Conservation (phyloP, 2,797 vertebrate species). For the Eospalax fontanierii region DNA sequence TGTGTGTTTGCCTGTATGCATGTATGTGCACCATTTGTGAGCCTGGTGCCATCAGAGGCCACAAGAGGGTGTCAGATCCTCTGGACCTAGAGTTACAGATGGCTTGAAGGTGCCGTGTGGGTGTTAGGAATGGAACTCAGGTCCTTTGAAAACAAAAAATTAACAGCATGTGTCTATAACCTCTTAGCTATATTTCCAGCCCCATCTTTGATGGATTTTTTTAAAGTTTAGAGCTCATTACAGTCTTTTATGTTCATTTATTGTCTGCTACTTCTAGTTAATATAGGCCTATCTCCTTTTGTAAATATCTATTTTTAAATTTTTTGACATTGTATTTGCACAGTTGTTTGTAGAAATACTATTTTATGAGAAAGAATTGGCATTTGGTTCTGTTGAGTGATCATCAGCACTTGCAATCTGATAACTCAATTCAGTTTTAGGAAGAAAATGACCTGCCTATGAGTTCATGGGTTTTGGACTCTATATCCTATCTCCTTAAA, state of each 20-base stretch:
- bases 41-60: neutral
- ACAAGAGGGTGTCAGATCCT: no score
- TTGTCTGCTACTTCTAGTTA: constrained; percentile 9
- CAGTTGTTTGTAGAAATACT: constrained; percentile 7
- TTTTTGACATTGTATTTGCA: neutral
- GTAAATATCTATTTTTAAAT: neutral
- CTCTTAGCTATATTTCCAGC: no score
- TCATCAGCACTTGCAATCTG: neutral
- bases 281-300: constrained; percentile 19
- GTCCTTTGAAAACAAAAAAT: no score
- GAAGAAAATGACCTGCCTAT: constrained; percentile 20
- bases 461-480: neutral
- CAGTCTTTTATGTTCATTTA: neutral
- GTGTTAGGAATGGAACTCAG: neutral
- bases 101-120: neutral
- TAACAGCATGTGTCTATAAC: neutral
- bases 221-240: neutral
- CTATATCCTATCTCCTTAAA: neutral
- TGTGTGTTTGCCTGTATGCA: neutral
- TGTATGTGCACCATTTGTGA: neutral
- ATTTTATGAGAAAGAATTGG: neutral
- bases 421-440: constrained; percentile 26
- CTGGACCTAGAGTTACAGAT: neutral
- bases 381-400: constrained; percentile 6
- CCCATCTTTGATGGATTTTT: neutral